These are phyloP conservation scores for Drosophila pegasa DNA, from an alignment of 2,888 invertebrate species.

Conservation along the genomic window DNA sequence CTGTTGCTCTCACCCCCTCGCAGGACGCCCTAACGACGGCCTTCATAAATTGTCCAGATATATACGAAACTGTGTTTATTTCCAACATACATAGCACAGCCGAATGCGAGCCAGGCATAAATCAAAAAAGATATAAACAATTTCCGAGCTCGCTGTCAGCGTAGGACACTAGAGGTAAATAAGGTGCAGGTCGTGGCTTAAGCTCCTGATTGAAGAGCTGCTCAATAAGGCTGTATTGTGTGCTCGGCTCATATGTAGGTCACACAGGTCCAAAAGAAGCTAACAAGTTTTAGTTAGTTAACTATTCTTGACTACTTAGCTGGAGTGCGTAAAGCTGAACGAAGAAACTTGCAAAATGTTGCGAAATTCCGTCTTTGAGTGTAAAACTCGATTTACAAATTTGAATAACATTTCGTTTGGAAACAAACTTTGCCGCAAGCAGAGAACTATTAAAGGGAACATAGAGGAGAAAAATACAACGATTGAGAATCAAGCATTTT, in stretches of 20 bases:
- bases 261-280: constrained; percentile 5
- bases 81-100: constrained; percentile 20
- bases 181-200: constrained; percentile 23
- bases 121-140: constrained; percentile 60
- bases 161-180: constrained; percentile 30
- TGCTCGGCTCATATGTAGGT: not conserved
- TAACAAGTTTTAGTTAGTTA: constrained; percentile 14
- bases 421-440: not conserved
- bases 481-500: not conserved
- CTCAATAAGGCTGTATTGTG: constrained; percentile 33
- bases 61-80: constrained; percentile 12
- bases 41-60: constrained; percentile 58
- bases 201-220: constrained; percentile 23
- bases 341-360: not conserved
- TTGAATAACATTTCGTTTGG: constrained; percentile 1
- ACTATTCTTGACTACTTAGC: constrained; percentile 20
- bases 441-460: not conserved
- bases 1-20: not conserved
- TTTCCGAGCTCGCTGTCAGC: constrained; percentile 20
- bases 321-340: constrained; percentile 2
- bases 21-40: constrained; percentile 9
- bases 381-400: not conserved
- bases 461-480: no score
- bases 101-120: constrained; percentile 44
- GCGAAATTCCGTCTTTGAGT: constrained; percentile 8